Percentiles rank a stretch among this genome's conserved stretches.
These are phyloP conservation scores for Odontophorus gujanensis DNA, from an alignment of 2,113 vertebrate species.

Conservation along the genomic window DNA sequence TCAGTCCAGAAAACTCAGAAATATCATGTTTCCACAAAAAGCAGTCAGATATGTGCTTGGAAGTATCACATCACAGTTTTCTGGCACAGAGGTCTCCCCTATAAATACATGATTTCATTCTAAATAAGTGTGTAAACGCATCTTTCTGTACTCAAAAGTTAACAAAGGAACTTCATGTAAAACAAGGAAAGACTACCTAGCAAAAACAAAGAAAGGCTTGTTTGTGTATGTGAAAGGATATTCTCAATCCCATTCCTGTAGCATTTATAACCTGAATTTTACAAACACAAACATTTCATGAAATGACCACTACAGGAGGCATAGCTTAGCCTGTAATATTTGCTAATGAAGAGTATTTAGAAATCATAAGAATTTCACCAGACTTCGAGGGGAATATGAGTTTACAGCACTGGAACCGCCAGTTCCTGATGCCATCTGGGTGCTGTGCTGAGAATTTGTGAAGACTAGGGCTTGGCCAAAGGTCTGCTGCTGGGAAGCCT, in stretches of 20 bases:
- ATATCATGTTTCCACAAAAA: slow-evolving; percentile 50
- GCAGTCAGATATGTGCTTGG: slow-evolving; percentile 61
- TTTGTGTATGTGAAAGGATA: neutral
- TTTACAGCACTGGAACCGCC: slow-evolving; percentile 83
- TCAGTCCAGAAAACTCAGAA: slow-evolving; percentile 57
- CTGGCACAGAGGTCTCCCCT: neutral
- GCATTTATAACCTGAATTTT: neutral
- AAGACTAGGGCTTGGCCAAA: slow-evolving; percentile 94
- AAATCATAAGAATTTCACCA: slow-evolving; percentile 74
- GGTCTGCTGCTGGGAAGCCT: slow-evolving; percentile 83
- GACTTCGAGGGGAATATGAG: slow-evolving; percentile 84
- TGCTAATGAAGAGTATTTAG: neutral
- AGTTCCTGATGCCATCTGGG: slow-evolving; percentile 80
- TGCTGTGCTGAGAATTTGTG: slow-evolving; percentile 92
- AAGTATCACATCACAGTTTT: slow-evolving; percentile 57
- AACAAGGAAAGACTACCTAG: neutral
- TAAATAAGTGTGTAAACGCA: neutral
- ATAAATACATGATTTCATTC: neutral
- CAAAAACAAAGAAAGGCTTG: neutral
- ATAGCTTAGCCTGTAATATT: neutral
- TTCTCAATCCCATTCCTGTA: neutral
- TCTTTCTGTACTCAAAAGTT: neutral
- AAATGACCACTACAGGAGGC: neutral
- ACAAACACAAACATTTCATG: neutral
- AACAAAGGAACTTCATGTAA: neutral